Evolutionary conservation across 1,140 invertebrate species (phyloP), one percentile per base, ranked within the genome.

Genomic region (Eriosoma lanigerum): DNA sequence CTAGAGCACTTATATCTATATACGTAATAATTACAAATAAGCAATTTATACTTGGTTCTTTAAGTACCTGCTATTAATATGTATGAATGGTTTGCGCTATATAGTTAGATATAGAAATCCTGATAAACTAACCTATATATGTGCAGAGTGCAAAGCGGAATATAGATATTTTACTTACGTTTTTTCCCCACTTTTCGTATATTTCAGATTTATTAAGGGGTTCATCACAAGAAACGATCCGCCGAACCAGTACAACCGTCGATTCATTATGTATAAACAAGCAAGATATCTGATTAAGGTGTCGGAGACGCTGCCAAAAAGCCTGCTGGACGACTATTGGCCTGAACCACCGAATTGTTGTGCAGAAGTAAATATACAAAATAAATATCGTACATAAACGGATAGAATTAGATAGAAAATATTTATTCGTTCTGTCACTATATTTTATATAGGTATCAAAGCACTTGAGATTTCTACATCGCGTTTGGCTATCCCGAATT

Each of bases 201-300:
- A 38, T 78, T 62, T 60, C 15, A 78, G 75, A 3, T 78, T 78
- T n/a, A 19, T 62, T 21, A 78, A 19, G 1, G 38, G 56, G 29
- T 48, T 78, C n/a, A 21, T 75, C 17, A 58, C 72, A 5, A 54
- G 52, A 38, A 75, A 75, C 52, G 72, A 58, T 56, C 72, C 72
- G 0, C 72, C 72, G 10, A 75, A 75, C 13, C 12, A 0, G n/a
- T 75, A 75, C 6, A 75, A 75, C 13, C n/a, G 29, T 15, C 26
- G 54, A n/a, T 75, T 75, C 26, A 17, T 58, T 3, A 12, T 21
- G 1, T 75, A 75, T 21, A 60, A 48, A 26, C n/a, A 58, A 5
- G 32, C 3, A 0, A 78, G 3, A 62, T 78, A 46, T 48, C 17
- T 78, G 10, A 26, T 62, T 9, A 2, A 21, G 13, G 21, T 78